Percentiles rank a stretch among this genome's conserved stretches.
These are phyloP conservation scores for Poecilia latipinna DNA, from an alignment of 2,113 vertebrate species.

Conservation along the genomic window DNA sequence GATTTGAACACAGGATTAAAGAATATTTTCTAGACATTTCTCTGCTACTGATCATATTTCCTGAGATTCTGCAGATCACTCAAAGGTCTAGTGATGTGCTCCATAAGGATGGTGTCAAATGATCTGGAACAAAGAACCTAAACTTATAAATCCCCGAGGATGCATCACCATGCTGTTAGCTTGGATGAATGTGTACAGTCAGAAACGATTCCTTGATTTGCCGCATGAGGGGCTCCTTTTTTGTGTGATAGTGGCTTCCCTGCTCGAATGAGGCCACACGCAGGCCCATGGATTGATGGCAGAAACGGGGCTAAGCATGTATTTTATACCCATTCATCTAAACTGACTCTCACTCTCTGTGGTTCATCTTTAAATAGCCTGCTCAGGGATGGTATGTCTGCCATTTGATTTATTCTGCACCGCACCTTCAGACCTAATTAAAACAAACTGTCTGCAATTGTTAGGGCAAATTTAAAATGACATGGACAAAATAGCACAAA, in stretches of 20 bases:
- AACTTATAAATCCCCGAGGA: conserved; percentile 59
- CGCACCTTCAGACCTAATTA: conserved; percentile 72
- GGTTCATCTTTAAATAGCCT: conserved; percentile 64
- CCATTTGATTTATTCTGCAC: conserved; percentile 69
- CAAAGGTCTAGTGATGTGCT: conserved; percentile 24
- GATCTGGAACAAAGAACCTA: conserved; percentile 73
- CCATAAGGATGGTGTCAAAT: conserved; percentile 57
- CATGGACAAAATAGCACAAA: conserved; percentile 38
- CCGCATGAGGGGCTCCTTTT: conserved; percentile 65
- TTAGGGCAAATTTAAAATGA: conserved; percentile 49
- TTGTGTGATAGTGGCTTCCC: conserved; percentile 44
- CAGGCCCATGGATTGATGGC: conserved; percentile 59
- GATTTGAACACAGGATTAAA: too few species aligned
- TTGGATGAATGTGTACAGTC: conserved; percentile 71
- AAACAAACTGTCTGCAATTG: conserved; percentile 61
- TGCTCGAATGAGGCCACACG: conserved; percentile 56
- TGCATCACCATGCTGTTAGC: conserved; percentile 67
- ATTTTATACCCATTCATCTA: conserved; percentile 68
- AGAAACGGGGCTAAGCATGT: conserved; percentile 45
- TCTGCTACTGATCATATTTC: conserved; percentile 71
- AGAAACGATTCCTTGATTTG: conserved; percentile 60
- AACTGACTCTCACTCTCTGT: conserved; percentile 49
- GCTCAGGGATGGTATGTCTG: conserved; percentile 48
- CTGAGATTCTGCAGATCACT: conserved; percentile 70
- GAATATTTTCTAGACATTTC: conserved; percentile 29